phyloP scores from a whole-genome alignment of 1,140 invertebrate genomes.

The Bombus sylvicola region DNA sequence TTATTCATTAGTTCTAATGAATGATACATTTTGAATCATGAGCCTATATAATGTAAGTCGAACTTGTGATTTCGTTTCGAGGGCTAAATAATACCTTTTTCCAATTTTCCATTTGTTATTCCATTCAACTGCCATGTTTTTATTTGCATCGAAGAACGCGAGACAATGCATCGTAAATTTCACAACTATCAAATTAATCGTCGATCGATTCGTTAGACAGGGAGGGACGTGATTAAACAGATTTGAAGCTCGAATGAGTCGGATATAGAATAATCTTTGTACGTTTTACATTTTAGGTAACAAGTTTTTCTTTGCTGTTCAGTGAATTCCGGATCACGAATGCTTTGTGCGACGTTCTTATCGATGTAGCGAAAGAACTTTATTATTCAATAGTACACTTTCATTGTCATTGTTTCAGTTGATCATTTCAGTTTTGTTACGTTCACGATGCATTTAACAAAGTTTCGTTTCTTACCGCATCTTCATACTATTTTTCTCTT shows the following conservation, averaged over 20 bases:
- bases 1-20: too few species aligned
- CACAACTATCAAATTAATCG: conserved; percentile 31
- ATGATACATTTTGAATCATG: not conserved
- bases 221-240: conserved; percentile 22
- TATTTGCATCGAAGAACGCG: conserved; percentile 17
- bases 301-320: not conserved
- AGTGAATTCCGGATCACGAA: not conserved
- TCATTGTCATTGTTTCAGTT: not conserved
- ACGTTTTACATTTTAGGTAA: not conserved
- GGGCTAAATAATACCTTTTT: not conserved
- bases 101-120: conserved; percentile 18
- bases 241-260: not conserved
- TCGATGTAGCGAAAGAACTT: not conserved
- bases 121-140: conserved; percentile 33
- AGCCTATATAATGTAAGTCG: not conserved
- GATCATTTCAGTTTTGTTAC: not conserved
- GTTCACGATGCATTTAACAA: conserved; percentile 54
- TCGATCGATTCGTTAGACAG: conserved; percentile 54
- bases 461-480: conserved; percentile 29
- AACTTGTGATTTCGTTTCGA: conserved; percentile 6
- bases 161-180: conserved; percentile 21
- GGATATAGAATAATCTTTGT: not conserved
- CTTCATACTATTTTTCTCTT: conserved; percentile 21
- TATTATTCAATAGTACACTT: not conserved
- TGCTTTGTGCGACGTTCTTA: not conserved